Percentiles rank a stretch among this genome's conserved stretches.
phyloP scores from a whole-genome alignment of 2,888 invertebrate species.

The Catonia carolina region DNA sequence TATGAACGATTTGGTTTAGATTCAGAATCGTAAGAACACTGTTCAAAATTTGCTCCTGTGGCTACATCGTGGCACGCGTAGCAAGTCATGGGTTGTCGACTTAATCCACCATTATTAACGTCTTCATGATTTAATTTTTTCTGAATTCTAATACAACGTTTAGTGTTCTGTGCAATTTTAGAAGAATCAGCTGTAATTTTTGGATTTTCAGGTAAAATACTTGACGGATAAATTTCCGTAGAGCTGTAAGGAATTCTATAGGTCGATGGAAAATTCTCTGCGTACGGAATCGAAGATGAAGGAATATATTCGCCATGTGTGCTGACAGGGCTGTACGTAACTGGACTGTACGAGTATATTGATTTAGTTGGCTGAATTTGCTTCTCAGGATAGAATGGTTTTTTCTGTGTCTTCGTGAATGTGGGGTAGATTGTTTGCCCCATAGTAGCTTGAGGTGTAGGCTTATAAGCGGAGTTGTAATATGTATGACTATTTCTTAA shows the following conservation, averaged over 20 bases:
- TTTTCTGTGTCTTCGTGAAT: no score
- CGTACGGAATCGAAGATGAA: not conserved
- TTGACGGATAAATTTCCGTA: not conserved
- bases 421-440: no score
- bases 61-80: conserved; percentile 66
- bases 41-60: conserved; percentile 68
- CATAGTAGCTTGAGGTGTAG: no score
- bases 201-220: not conserved
- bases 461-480: no score
- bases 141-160: conserved; percentile 18
- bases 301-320: not conserved
- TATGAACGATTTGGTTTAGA: conserved; percentile 56
- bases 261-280: not conserved
- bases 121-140: conserved; percentile 19
- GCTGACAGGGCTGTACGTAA: no score
- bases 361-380: no score
- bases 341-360: no score
- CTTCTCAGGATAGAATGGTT: no score
- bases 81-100: conserved; percentile 43
- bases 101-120: conserved; percentile 6
- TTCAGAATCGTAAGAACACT: conserved; percentile 70
- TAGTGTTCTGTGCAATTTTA: not conserved
- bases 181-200: conserved; percentile 5
- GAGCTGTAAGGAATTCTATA: not conserved
- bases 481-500: not conserved